A percentile compares a stretch with the other conserved stretches of the same genome.
Evolutionary conservation across 2,797 vertebrate genomes (phyloP).

Genomic region (Pipistrellus nathusii): DNA sequence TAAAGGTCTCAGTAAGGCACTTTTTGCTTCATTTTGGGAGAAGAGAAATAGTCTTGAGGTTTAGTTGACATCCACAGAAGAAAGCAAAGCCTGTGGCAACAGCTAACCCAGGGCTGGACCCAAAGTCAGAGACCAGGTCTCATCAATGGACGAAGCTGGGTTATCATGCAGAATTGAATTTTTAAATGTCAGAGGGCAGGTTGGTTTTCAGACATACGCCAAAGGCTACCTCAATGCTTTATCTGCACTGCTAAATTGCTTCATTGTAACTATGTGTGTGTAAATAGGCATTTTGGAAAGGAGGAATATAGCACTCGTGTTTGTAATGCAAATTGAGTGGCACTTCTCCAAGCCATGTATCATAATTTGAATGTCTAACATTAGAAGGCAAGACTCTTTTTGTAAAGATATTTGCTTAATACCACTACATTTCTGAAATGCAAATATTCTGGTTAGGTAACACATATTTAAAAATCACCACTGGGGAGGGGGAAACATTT

Average conservation of each 20-base stretch:
- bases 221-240: neutral
- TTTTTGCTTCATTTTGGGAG: neutral
- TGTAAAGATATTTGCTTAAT: neutral
- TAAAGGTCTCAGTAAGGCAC: neutral
- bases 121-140: neutral
- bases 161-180: neutral
- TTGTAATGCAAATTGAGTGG: neutral
- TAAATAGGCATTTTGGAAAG: neutral
- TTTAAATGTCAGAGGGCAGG: neutral
- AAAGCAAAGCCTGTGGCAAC: neutral
- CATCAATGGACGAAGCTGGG: neutral
- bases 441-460: neutral
- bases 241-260: neutral
- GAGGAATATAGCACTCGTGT: neutral
- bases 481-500: no score
- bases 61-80: neutral
- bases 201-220: neutral
- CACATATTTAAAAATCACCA: neutral
- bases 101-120: neutral
- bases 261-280: neutral
- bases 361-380: neutral
- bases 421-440: neutral
- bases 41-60: neutral
- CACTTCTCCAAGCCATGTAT: neutral
- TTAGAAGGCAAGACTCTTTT: neutral